These are phyloP conservation scores for Serinus canaria DNA, from an alignment of 2,113 vertebrate genomes.

Conservation along the genomic window DNA sequence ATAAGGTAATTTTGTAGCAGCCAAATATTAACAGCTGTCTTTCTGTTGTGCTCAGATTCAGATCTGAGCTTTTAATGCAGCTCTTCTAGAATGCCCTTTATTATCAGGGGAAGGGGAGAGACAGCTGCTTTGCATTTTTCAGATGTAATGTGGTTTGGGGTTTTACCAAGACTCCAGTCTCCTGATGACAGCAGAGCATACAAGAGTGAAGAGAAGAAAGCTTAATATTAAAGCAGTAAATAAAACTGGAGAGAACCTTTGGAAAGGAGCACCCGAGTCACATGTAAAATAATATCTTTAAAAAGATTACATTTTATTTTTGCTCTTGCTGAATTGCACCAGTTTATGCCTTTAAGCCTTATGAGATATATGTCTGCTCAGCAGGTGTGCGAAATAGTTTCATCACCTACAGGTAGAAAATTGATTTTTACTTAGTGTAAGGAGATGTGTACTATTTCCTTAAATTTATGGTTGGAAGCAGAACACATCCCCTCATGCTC, in stretches of 20 bases:
- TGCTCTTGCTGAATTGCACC: not conserved
- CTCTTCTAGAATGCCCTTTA: constrained; percentile 54
- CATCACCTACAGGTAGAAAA: constrained; percentile 24
- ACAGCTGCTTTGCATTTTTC: constrained; percentile 38
- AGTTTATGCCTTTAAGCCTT: constrained; percentile 2
- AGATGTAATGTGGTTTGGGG: constrained; percentile 1
- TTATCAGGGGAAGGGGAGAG: constrained; percentile 18
- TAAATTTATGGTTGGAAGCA: constrained; percentile 32
- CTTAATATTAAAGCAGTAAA: constrained; percentile 19
- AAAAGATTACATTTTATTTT: constrained; percentile 24
- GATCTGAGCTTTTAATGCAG: constrained; percentile 46
- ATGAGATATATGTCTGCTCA: not conserved
- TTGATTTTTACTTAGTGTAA: constrained; percentile 44
- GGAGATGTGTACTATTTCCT: constrained; percentile 32
- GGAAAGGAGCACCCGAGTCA: not conserved
- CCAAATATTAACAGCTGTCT: constrained; percentile 68
- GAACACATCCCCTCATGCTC: not conserved
- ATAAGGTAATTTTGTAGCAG: constrained; percentile 62
- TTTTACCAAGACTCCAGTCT: constrained; percentile 9
- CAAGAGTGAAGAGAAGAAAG: not conserved
- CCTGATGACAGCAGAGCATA: constrained; percentile 24
- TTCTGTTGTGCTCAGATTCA: constrained; percentile 46
- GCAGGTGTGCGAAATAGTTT: constrained; percentile 18
- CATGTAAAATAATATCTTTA: constrained; percentile 26
- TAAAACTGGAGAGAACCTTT: constrained; percentile 18